These are phyloP conservation scores for Astreopora myriophthalma DNA, from an alignment of 64 coral and sea anemone genomes.

Conservation along the genomic window DNA sequence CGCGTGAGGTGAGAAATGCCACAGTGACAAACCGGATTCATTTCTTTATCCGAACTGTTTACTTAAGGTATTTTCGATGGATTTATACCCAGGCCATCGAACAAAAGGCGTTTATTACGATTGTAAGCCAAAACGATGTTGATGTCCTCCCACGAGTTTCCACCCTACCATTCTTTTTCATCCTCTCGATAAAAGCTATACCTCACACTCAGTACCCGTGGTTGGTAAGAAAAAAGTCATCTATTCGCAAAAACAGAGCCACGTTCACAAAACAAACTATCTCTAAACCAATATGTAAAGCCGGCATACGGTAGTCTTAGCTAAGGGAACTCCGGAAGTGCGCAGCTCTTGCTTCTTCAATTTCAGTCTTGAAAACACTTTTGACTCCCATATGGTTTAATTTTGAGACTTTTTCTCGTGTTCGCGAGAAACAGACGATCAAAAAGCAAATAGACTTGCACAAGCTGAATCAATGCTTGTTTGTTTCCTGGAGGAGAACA, in stretches of 20 bases:
- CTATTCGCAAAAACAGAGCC: not conserved
- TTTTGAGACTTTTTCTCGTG: not conserved
- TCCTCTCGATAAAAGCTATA: not conserved
- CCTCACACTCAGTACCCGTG: not conserved
- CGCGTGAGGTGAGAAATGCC: slow-evolving; percentile 18
- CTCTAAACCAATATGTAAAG: not conserved
- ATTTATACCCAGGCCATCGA: not conserved
- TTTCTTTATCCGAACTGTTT: not conserved
- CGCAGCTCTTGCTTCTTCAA: not conserved
- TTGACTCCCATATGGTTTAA: not conserved
- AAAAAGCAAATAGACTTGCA: not conserved
- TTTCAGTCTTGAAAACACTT: not conserved
- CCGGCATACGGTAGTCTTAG: not conserved
- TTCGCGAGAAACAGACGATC: not conserved
- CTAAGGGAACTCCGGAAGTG: not conserved
- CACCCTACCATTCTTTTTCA: not conserved
- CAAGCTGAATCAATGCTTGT: not conserved
- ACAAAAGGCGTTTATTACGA: not conserved
- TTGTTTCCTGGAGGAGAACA: not conserved
- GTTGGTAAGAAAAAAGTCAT: not conserved
- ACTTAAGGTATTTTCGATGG: not conserved
- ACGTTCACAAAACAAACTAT: not conserved
- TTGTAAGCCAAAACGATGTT: not conserved
- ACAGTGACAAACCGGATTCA: not conserved
- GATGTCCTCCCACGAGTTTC: not conserved